Percentiles rank a stretch among this genome's conserved stretches.
These are phyloP conservation scores for Adelges cooleyi DNA, from an alignment of 1,140 invertebrate species.

Conservation along the genomic window DNA sequence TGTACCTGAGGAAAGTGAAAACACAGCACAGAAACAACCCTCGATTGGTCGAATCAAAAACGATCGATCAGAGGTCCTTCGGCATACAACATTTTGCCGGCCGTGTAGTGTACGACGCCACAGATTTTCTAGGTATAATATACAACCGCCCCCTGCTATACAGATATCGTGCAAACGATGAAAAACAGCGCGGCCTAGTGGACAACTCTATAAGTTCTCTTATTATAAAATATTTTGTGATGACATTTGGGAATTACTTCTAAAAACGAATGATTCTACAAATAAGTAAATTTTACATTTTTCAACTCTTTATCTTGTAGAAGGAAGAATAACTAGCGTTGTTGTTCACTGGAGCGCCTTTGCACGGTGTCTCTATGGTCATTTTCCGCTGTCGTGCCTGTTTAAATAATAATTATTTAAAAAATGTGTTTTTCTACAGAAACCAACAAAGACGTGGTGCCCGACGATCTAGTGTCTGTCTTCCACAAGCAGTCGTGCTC, in stretches of 20 bases:
- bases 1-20: constrained; percentile 75
- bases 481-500: constrained; percentile 88
- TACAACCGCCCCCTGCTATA: background rate
- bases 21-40: constrained; percentile 69
- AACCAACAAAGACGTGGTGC: constrained; percentile 81
- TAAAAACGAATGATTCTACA: too few species aligned
- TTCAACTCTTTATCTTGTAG: too few species aligned
- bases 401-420: background rate
- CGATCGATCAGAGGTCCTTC: constrained; percentile 67
- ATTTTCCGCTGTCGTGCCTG: too few species aligned
- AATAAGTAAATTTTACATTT: too few species aligned
- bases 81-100: constrained; percentile 86
- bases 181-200: too few species aligned
- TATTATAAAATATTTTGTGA: too few species aligned
- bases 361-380: too few species aligned
- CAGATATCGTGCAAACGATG: too few species aligned
- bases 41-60: constrained; percentile 59
- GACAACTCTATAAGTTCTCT: too few species aligned
- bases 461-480: constrained; percentile 80
- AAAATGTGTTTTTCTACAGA: constrained; percentile 41
- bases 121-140: constrained; percentile 62
- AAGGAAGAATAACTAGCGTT: too few species aligned
- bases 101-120: constrained; percentile 76
- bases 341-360: too few species aligned
- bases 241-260: too few species aligned